Conservation (phyloP, 2,797 vertebrate species). For the Vultur gryphus region DNA sequence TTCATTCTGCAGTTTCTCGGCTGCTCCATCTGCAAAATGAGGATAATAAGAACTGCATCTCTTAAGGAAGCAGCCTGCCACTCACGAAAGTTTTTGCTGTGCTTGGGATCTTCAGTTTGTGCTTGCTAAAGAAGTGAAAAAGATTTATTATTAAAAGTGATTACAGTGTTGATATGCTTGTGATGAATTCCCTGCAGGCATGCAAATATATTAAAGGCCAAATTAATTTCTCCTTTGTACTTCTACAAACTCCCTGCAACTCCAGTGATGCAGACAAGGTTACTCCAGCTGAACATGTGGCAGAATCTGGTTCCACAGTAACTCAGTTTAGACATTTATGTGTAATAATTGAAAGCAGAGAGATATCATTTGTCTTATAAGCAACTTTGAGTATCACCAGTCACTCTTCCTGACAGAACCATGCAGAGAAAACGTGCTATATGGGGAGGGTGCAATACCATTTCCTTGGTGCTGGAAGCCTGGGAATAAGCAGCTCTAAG, state of each 20-base stretch:
- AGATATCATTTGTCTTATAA: not conserved
- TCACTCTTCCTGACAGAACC: not conserved
- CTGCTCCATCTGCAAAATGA: conserved; percentile 27
- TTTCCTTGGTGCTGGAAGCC: not conserved
- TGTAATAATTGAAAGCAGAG: not conserved
- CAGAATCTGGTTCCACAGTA: not conserved
- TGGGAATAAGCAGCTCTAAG: not conserved
- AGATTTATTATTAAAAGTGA: not conserved
- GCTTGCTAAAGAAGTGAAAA: not conserved
- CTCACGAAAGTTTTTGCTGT: conserved; percentile 12
- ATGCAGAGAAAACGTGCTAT: not conserved
- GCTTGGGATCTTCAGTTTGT: not conserved
- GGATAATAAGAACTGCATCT: not conserved
- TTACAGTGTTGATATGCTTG: not conserved
- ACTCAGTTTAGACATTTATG: not conserved
- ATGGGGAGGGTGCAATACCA: not conserved
- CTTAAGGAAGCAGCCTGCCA: not conserved
- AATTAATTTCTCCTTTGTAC: not conserved
- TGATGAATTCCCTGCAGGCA: not conserved
- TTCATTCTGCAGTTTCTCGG: conserved; percentile 13
- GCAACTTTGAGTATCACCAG: not conserved
- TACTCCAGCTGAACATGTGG: not conserved
- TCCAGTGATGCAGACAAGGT: not conserved
- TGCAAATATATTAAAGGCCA: not conserved
- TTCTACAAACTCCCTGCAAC: not conserved